Evolutionary conservation across 2,113 vertebrate species (phyloP), one percentile per base, ranked within the genome.

Genomic region (Camelus bactrianus): DNA sequence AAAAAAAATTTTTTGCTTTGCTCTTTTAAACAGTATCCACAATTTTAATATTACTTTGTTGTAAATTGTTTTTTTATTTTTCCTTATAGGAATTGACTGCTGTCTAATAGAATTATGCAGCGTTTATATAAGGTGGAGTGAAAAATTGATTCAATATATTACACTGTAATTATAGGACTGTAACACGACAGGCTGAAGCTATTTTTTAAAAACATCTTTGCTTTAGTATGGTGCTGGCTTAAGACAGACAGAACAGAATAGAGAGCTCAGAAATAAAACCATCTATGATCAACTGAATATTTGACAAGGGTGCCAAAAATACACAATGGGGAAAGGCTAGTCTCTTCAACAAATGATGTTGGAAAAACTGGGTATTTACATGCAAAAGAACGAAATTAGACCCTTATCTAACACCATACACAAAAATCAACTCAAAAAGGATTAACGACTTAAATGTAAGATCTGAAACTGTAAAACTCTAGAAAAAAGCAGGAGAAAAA

Each of bases 101-200:
- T 97, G 90, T 93, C 82, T 20, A 15, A 75, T 83, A 91, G 58
- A 93, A 92, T 97, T 97, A 92, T 94, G 4, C 52, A 93, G 10
- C 81, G 14, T 72, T 98, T 97, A 82, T 86, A 91, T 6, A 93
- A 95, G 85, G 56, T 58, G 67, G 95, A 77, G 24, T 90, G 80
- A 88, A 60, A 94, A 1, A 54, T 4, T 38, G 56, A 89, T 65
- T 80, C 80, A 87, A 56, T 70, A 5, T 70, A 96, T 69, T 76
- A 32, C 35, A 89, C 1, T 92, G 6, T 94, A 95, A 24, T 50
- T 8, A 65, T 79, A 72, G 52, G 60, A 96, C n/a, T 72, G n/a
- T 56, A 97, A 96, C 72, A 85, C 88, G 85, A 38, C 32, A 95
- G 56, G 87, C 54, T 81, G 5, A 1, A 91, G 35, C 32, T 77